Percentiles rank a stretch among this genome's conserved stretches.
Evolutionary conservation across 2,888 invertebrate genomes (phyloP).

Genomic region (Tetragonisca angustula): DNA sequence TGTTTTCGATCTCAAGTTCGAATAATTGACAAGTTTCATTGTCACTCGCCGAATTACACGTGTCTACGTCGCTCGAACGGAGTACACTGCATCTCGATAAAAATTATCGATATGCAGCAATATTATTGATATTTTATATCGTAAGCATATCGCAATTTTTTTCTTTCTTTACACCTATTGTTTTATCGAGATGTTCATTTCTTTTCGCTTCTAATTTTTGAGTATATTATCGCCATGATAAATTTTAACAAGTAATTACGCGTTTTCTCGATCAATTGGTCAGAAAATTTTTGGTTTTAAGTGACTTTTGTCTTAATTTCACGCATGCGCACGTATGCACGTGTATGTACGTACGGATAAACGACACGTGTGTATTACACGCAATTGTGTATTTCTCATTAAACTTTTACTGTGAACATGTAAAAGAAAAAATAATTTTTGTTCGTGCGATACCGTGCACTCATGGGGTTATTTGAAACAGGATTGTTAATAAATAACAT

Average conservation of each 20-base stretch:
- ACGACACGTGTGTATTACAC: not conserved
- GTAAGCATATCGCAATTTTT: not conserved
- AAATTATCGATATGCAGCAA: too few relatives aligned
- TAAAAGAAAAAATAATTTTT: not conserved
- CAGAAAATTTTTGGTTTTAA: not conserved
- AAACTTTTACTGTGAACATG: not conserved
- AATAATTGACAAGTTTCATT: not conserved
- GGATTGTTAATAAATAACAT: not conserved
- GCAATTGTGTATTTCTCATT: not conserved
- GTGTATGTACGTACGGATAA: not conserved
- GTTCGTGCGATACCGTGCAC: not conserved
- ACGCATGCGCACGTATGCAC: too few relatives aligned
- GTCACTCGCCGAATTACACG: not conserved
- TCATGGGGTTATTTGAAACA: not conserved
- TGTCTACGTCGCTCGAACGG: not conserved
- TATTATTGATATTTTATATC: not conserved
- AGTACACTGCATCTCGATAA: not conserved
- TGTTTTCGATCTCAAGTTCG: not conserved
- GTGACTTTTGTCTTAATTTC: not conserved
- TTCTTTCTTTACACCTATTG: too few relatives aligned
- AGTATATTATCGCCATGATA: not conserved
- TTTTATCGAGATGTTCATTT: not conserved
- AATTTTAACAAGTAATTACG: not conserved
- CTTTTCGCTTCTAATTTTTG: not conserved
- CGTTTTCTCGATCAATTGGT: not conserved